Evolutionary conservation across 2,113 vertebrate species (phyloP).

Genomic region (Lophotis ruficrista): DNA sequence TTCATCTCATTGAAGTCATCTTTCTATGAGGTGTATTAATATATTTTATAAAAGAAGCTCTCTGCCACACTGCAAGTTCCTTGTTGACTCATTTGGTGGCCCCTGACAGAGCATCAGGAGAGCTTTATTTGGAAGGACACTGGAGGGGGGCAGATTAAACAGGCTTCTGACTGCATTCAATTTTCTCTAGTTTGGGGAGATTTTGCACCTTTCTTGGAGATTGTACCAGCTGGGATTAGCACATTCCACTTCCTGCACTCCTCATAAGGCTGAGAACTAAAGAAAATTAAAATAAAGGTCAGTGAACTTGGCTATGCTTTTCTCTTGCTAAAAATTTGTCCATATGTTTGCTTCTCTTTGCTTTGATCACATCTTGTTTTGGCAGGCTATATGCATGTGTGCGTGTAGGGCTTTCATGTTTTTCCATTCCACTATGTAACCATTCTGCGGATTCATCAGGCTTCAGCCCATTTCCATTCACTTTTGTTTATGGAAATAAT

Average conservation of each 20-base stretch:
- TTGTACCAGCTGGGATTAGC: constrained; percentile 63
- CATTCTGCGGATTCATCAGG: background rate
- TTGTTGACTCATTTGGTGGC: constrained; percentile 24
- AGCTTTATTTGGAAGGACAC: constrained; percentile 47
- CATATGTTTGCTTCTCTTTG: constrained; percentile 43
- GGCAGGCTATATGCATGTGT: background rate
- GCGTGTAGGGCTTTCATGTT: background rate
- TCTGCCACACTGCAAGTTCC: constrained; percentile 7
- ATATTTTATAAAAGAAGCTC: background rate
- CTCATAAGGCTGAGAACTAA: constrained; percentile 58
- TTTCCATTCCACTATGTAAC: background rate
- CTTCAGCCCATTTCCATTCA: background rate
- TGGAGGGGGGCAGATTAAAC: background rate
- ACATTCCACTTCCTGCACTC: constrained; percentile 69
- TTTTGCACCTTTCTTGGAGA: constrained; percentile 65
- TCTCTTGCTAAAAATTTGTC: constrained; percentile 45
- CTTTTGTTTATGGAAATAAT: background rate
- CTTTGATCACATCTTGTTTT: constrained; percentile 24
- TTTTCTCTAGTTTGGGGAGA: constrained; percentile 48
- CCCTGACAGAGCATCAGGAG: background rate
- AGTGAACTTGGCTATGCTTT: constrained; percentile 50
- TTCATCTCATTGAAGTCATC: constrained; percentile 11
- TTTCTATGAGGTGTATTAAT: constrained; percentile 4
- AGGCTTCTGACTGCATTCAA: constrained; percentile 36
- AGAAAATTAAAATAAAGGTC: constrained; percentile 74